These are phyloP conservation scores for Aphrophora alni DNA, from an alignment of 2,888 invertebrate species.

Conservation along the genomic window DNA sequence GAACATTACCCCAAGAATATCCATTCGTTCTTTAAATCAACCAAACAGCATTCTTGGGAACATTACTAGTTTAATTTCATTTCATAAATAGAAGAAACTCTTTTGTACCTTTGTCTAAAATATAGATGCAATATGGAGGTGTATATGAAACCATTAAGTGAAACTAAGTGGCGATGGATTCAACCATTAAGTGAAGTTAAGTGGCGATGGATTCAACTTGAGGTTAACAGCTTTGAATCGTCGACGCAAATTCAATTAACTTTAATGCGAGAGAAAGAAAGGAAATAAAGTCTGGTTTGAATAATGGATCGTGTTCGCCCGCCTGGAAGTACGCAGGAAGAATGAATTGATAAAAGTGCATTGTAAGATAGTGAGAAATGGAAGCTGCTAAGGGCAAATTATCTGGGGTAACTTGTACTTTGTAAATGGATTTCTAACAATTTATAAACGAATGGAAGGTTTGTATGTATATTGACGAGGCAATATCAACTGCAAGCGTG, in stretches of 20 bases:
- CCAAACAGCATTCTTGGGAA: background rate
- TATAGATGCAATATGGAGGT: background rate
- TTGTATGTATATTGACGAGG: too few species aligned
- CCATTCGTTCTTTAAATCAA: background rate
- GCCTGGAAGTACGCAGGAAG: background rate
- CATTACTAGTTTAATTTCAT: background rate
- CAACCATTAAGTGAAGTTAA: background rate
- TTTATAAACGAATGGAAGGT: too few species aligned
- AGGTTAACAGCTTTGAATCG: conserved; percentile 1
- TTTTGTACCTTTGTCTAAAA: background rate
- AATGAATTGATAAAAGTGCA: conserved; percentile 9
- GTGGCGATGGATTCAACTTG: background rate
- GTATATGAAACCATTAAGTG: background rate
- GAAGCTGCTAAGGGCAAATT: too few species aligned
- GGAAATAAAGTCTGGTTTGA: background rate
- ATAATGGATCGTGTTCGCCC: background rate
- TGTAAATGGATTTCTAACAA: too few species aligned
- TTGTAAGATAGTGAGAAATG: background rate
- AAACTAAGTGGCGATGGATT: background rate
- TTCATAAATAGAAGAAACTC: background rate
- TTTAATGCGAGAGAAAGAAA: background rate
- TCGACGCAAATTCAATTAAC: conserved; percentile 9
- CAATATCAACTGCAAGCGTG: too few species aligned
- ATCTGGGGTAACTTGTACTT: too few species aligned
- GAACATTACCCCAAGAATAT: background rate